These are phyloP conservation scores for Pica pica DNA, from an alignment of 2,113 vertebrate species.

Conservation along the genomic window DNA sequence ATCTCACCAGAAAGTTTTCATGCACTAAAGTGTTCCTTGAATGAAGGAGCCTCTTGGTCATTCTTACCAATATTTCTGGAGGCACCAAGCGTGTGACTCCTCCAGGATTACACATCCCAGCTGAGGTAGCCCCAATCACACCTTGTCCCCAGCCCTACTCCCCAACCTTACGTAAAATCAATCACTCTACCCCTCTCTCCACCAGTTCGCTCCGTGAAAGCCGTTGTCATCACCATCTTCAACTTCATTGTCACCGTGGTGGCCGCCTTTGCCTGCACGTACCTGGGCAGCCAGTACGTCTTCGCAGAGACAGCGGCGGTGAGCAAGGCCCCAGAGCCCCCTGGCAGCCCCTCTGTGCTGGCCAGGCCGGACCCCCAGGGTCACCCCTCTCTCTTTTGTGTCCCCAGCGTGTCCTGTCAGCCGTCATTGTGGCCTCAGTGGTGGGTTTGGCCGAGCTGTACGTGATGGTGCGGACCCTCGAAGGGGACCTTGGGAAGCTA, in stretches of 20 bases:
- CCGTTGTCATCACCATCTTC: conserved; percentile 84
- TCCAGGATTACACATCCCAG: not conserved
- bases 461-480: conserved; percentile 89
- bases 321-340: conserved; percentile 38
- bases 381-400: not conserved
- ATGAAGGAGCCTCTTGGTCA: not conserved
- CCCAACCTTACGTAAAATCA: not conserved
- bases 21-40: not conserved
- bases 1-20: not conserved
- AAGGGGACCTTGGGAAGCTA: conserved; percentile 88
- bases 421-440: conserved; percentile 89
- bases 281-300: conserved; percentile 92
- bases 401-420: conserved; percentile 81
- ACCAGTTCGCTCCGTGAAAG: conserved; percentile 87
- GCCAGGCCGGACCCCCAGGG: not conserved
- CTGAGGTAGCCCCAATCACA: not conserved
- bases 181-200: fast-evolving
- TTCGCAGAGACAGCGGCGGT: conserved; percentile 87
- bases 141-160: not conserved
- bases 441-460: conserved; percentile 96
- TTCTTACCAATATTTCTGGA: not conserved
- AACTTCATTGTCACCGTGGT: conserved; percentile 93
- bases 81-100: not conserved
- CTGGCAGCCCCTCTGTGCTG: not conserved
- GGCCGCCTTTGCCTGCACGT: conserved; percentile 89